Base-by-base conservation (phyloP, 2,888 invertebrate genomes). In the Euproctis similis region DNA sequence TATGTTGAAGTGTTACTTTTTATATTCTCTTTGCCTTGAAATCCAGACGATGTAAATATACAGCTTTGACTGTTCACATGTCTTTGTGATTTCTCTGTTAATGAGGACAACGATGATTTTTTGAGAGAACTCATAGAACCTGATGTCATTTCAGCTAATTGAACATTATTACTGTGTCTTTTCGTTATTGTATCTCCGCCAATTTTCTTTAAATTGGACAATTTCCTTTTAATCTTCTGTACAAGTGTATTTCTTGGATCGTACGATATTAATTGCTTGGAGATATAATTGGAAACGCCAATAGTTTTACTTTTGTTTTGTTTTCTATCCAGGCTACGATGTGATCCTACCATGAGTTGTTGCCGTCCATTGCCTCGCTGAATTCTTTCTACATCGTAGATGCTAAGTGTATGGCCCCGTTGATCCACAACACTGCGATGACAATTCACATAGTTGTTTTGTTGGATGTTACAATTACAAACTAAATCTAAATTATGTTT, bases 141-240 rank as follows among this genome's bases (percentile, higher is more conserved):
- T 39, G 80, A 71, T 51, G 76, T 72, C 60, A 85, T 80, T 60
- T 85, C 85, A 28, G 76, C 71, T 33, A 85, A 66, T 66, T 84
- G 85, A 42, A 84, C 77, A 43, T 75, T 70, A 44, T 78, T 81
- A 57, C 81, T 77, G 54, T 77, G 71, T 62, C 82, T 85, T 64
- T 82, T 84, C 29, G 71, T 56, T 41, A 81, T 73, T 34, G 75
- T 72, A 31, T 85, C 85, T 12, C 80, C 81, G 21, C 84, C 76
- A 17, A 82, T 80, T 61, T 76, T 85, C 60, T 81, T 85, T 45
- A 85, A 71, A 61, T 77, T 84, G 31, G 84, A 78, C 48, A 85
- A 59, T 55, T 85, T 85, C 46, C 75, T 63, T 65, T 85, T 85
- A 52, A 85, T 77, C 59, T 82, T 85, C 53, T 85, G 84, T 17